Conservation (phyloP, 64 coral and sea anemone genomes). For the Porites lutea region DNA sequence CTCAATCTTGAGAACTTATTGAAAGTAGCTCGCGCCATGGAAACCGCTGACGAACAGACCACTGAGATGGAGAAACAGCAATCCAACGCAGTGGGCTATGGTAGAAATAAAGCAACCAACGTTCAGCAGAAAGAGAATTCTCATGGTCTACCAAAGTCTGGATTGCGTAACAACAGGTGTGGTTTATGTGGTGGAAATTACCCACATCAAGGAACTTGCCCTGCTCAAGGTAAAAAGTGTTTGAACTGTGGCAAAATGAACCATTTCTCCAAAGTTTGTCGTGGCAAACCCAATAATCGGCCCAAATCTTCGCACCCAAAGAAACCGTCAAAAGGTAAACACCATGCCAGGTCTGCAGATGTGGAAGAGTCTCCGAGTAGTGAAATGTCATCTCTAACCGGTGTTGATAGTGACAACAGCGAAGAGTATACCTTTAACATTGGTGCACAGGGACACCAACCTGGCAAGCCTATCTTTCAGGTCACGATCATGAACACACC, state of each 20-base stretch:
- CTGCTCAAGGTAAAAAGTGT: conserved; percentile 6
- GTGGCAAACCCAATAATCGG: background rate
- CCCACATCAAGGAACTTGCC: conserved; percentile 4
- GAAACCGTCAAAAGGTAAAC: no score
- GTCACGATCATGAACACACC: conserved; percentile 34
- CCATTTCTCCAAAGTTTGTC: conserved; percentile 38
- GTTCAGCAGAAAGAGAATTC: background rate
- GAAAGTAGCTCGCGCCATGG: conserved; percentile 62
- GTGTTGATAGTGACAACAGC: conserved; percentile 2
- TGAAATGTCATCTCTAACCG: background rate
- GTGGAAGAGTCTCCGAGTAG: no score
- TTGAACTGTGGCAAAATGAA: conserved; percentile 24
- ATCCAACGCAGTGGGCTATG: conserved; percentile 7
- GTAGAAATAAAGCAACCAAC: conserved; percentile 21
- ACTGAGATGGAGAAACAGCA: conserved; percentile 59
- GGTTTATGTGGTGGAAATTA: conserved; percentile 33
- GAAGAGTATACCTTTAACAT: conserved; percentile 41
- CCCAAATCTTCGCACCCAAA: no score
- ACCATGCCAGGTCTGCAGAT: no score
- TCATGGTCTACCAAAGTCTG: background rate
- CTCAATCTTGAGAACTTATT: conserved; percentile 62
- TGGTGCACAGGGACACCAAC: conserved; percentile 5
- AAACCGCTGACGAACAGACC: conserved; percentile 61
- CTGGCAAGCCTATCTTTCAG: conserved; percentile 49
- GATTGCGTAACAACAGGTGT: conserved; percentile 15